Evolutionary conservation across 2,888 invertebrate species (phyloP).

Genomic region (Zootermopsis nevadensis): DNA sequence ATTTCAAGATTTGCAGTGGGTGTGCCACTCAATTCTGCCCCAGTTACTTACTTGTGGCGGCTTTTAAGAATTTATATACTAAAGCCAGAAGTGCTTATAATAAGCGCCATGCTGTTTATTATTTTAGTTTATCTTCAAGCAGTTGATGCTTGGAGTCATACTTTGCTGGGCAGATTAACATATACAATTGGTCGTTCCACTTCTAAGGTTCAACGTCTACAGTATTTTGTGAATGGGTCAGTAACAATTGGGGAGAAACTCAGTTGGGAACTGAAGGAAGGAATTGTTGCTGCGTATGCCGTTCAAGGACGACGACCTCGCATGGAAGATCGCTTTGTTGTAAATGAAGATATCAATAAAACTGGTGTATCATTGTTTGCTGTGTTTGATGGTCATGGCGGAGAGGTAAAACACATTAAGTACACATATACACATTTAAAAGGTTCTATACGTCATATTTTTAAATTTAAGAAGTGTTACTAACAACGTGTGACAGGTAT

Average conservation of each 20-base stretch:
- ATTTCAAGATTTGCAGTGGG: conserved; percentile 84
- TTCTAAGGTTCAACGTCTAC: conserved; percentile 65
- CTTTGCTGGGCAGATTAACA: conserved; percentile 76
- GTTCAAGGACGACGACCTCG: conserved; percentile 89
- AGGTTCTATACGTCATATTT: not conserved
- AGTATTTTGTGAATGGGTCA: conserved; percentile 53
- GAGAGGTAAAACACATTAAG: conserved; percentile 73
- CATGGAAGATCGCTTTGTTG: conserved; percentile 95
- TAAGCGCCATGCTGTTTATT: conserved; percentile 76
- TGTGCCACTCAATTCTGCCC: conserved; percentile 78
- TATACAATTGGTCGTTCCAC: conserved; percentile 71
- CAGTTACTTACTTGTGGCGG: conserved; percentile 81
- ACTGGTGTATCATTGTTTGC: conserved; percentile 90
- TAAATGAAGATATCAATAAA: conserved; percentile 85
- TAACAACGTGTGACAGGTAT: too few relatives aligned
- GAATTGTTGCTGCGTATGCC: conserved; percentile 86
- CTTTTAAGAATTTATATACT: conserved; percentile 81
- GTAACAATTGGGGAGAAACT: conserved; percentile 61
- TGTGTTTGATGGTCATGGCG: conserved; percentile 96
- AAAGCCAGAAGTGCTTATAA: conserved; percentile 82
- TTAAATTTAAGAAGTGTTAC: too few relatives aligned
- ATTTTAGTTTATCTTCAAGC: conserved; percentile 85
- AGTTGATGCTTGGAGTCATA: conserved; percentile 84
- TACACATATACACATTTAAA: not conserved
- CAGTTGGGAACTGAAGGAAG: conserved; percentile 82